Evolutionary conservation across 2,888 invertebrate genomes (phyloP).

Genomic region (Lithophane ornitopus): DNA sequence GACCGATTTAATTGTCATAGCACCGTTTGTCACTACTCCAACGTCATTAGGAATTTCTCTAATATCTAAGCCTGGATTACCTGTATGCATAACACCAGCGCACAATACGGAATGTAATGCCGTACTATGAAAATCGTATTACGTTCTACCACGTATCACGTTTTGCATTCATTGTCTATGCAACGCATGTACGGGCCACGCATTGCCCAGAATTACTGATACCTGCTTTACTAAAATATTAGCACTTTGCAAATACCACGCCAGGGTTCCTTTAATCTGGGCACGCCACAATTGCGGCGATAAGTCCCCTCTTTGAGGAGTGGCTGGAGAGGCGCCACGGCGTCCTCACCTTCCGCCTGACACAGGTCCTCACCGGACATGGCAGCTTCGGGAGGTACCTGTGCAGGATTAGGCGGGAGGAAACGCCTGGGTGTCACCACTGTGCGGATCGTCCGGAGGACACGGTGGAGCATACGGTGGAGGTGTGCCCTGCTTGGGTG

Average conservation of each 20-base stretch:
- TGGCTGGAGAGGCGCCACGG: too few relatives aligned
- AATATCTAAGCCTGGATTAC: background rate
- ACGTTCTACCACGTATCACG: conserved; percentile 4
- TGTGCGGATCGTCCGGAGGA: too few relatives aligned
- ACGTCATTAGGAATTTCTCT: background rate
- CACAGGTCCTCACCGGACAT: too few relatives aligned
- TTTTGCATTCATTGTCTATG: conserved; percentile 41
- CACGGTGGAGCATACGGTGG: too few relatives aligned
- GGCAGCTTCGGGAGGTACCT: too few relatives aligned
- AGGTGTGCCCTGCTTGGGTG: too few relatives aligned
- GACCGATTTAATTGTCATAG: too few relatives aligned
- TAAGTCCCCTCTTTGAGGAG: too few relatives aligned
- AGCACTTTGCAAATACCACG: conserved; percentile 3
- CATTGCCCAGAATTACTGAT: conserved; percentile 26
- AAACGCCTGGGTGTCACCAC: too few relatives aligned
- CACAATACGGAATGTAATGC: conserved; percentile 13
- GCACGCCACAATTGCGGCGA: too few relatives aligned
- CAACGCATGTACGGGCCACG: conserved; percentile 35
- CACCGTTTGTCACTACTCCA: background rate
- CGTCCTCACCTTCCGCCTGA: too few relatives aligned
- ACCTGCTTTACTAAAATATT: conserved; percentile 27
- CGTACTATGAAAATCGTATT: conserved; percentile 34
- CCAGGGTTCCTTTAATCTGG: background rate
- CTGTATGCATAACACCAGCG: background rate
- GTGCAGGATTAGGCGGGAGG: too few relatives aligned